A percentile compares a stretch with the other conserved stretches of the same genome.
Conservation (phyloP, 1,140 invertebrate genomes). For the Zaprionus vittiger region DNA sequence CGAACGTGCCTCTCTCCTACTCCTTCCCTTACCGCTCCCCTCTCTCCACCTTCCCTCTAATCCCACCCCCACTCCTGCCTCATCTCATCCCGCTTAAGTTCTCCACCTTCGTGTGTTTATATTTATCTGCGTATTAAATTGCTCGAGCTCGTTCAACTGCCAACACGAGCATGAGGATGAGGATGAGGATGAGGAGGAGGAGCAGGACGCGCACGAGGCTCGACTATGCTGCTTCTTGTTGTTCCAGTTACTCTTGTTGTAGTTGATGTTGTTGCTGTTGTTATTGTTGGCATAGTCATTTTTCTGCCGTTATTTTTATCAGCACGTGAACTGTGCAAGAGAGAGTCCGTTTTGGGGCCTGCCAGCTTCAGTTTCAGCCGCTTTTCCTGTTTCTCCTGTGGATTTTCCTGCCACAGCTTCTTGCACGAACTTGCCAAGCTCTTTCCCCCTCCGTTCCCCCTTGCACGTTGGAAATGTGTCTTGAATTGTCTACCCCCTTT, state of each 20-base stretch:
- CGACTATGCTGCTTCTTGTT: conserved; percentile 31
- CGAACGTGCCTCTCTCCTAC: conserved; percentile 8
- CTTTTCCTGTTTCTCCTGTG: conserved; percentile 23
- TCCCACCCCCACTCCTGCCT: conserved; percentile 21
- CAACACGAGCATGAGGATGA: neutral
- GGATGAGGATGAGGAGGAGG: too few relatives aligned
- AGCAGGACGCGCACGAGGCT: neutral
- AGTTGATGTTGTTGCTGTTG: conserved; percentile 30
- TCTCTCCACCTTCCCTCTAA: conserved; percentile 26
- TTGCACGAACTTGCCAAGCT: conserved; percentile 2
- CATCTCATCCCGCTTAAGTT: neutral
- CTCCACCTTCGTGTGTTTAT: conserved; percentile 48
- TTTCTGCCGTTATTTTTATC: conserved; percentile 80
- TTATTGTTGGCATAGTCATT: conserved; percentile 61
- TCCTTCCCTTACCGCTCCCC: conserved; percentile 24
- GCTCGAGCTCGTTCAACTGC: conserved; percentile 61
- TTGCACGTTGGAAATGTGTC: conserved; percentile 14
- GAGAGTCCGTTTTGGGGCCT: conserved; percentile 55
- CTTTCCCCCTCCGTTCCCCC: neutral
- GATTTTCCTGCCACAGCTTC: conserved; percentile 5
- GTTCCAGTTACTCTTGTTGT: conserved; percentile 53
- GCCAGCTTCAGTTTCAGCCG: conserved; percentile 27
- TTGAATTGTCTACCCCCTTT: conserved; percentile 61
- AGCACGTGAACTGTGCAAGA: conserved; percentile 58
- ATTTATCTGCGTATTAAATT: conserved; percentile 81